A percentile compares a stretch with the other conserved stretches of the same genome.
phyloP scores from a whole-genome alignment of 2,797 vertebrate genomes.

The Hyperoplus immaculatus region DNA sequence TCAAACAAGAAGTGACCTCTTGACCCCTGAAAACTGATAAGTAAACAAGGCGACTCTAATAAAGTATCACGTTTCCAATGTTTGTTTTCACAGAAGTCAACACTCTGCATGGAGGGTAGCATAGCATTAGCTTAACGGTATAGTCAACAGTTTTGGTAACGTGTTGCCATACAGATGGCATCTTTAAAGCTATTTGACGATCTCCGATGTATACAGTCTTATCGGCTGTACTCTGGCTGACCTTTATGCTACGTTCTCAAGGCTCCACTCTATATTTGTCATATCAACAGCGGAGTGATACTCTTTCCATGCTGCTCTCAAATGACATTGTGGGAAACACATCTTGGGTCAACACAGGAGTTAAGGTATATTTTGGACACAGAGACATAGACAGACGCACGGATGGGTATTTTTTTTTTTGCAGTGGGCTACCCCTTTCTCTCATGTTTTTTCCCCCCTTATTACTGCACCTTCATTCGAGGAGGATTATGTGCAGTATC shows the following conservation, averaged over 20 bases:
- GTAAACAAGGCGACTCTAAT: conserved; percentile 68
- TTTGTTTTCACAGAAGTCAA: conserved; percentile 69
- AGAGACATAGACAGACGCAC: conserved; percentile 48
- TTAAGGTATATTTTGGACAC: conserved; percentile 79
- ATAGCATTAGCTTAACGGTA: conserved; percentile 52
- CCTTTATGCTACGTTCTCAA: conserved; percentile 80
- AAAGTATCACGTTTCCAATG: conserved; percentile 64
- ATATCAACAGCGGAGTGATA: conserved; percentile 82
- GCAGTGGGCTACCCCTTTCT: background rate
- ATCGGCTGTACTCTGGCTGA: conserved; percentile 79
- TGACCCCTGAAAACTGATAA: conserved; percentile 56
- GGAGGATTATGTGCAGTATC: background rate
- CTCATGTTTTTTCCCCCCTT: background rate
- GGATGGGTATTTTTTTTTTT: conserved; percentile 32
- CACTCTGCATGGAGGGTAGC: conserved; percentile 38
- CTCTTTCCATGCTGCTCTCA: conserved; percentile 80
- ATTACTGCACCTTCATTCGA: background rate
- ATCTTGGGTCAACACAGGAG: conserved; percentile 68
- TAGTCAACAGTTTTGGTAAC: conserved; percentile 36
- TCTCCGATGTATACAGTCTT: conserved; percentile 66
- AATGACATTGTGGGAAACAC: conserved; percentile 82
- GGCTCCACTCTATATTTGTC: conserved; percentile 84
- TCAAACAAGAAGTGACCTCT: conserved; percentile 57
- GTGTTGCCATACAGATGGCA: conserved; percentile 52
- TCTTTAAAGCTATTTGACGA: conserved; percentile 56